Conservation (phyloP, 2,888 invertebrate genomes). For the Auanema sp. region DNA sequence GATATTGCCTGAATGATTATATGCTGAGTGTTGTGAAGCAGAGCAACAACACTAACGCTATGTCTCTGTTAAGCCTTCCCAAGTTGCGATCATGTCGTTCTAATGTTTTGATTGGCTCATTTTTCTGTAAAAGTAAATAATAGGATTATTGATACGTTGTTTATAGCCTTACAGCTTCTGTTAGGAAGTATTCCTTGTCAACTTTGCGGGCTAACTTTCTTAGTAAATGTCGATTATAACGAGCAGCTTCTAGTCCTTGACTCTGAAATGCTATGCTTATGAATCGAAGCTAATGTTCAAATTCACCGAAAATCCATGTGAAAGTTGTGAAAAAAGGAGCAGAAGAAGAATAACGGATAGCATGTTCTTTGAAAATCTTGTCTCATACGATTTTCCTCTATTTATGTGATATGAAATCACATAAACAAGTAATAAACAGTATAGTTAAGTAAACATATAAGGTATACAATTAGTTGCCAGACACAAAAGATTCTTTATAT, state of each 20-base stretch:
- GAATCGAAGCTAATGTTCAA: too few species aligned
- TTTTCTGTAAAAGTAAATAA: not conserved
- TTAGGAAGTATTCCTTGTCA: not conserved
- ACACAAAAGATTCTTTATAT: too few species aligned
- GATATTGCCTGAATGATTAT: conserved; percentile 2
- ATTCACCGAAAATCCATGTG: too few species aligned
- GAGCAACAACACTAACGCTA: not conserved
- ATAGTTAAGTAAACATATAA: too few species aligned
- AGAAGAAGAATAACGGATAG: too few species aligned
- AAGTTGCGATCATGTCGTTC: not conserved
- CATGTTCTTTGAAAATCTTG: too few species aligned
- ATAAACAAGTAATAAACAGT: too few species aligned
- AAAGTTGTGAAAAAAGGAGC: too few species aligned
- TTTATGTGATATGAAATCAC: too few species aligned
- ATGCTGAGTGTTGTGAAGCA: not conserved
- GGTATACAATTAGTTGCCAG: too few species aligned
- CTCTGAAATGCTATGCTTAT: not conserved
- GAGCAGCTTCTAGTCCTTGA: not conserved
- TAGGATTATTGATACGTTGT: too few species aligned
- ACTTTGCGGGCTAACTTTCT: not conserved
- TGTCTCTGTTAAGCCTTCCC: not conserved
- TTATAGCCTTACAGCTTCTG: not conserved
- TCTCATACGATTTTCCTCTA: too few species aligned
- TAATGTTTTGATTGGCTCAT: not conserved
- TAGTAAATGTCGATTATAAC: not conserved